Base-by-base conservation (phyloP, 2,113 vertebrate species). In the Dromiciops gliroides region DNA sequence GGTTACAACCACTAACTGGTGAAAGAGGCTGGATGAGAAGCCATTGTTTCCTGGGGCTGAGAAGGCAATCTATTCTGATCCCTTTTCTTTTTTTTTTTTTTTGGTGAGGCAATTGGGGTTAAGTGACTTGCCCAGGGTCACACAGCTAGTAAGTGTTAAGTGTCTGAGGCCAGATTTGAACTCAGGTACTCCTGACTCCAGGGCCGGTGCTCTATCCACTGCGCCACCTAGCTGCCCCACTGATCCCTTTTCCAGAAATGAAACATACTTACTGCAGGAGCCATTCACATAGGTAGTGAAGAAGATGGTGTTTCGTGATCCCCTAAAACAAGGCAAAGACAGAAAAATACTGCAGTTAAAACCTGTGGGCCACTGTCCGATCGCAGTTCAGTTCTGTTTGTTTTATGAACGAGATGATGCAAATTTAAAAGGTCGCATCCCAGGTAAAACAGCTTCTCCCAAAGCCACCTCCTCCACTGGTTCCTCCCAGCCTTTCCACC, bases 201-300 rank as follows among this genome's bases (percentile, higher is more conserved):
- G n/a, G n/a, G n/a, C n/a, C n/a, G n/a, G n/a, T n/a, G n/a, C n/a
- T n/a, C n/a, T n/a, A n/a, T n/a, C n/a, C n/a, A n/a, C n/a, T n/a
- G n/a, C n/a, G n/a, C n/a, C n/a, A n/a, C n/a, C n/a, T n/a, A n/a
- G n/a, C n/a, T n/a, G n/a, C n/a, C n/a, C n/a, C n/a, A n/a, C n/a
- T n/a, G n/a, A n/a, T n/a, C n/a, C 60, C 19, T 96, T 90, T 50
- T 96, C 91, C 92, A 60, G 50, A 31, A 92, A 49, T 89, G 93
- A 94, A 51, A 95, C 89, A 97, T 97, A 99, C 99, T 99, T 98
- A 99, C 99, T 98, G 97, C 99, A 99, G 94, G 99, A 99, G 96
- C 98, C 99, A 50, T 99, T 99, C 90, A 97, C 92, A 95, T 97
- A 99, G 92, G 99, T 97, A 91, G 99, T 99, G 96, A 99, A 99